Conservation (phyloP, 2,888 invertebrate species). For the Linnaemya tessellans region DNA sequence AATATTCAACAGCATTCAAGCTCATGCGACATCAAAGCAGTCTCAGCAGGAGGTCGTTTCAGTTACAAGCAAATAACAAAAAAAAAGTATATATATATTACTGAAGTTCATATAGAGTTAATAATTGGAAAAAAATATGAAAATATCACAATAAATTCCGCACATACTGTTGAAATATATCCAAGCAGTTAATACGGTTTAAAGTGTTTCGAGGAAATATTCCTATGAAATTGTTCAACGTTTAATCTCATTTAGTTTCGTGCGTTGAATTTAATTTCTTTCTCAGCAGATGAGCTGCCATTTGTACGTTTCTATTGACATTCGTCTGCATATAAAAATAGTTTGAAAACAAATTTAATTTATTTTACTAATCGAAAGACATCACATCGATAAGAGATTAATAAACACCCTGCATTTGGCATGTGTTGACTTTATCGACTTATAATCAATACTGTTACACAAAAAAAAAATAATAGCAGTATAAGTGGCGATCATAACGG, state of each 20-base stretch:
- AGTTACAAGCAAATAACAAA: background rate
- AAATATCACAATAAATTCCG: slow-evolving; percentile 18
- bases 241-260: slow-evolving; percentile 2
- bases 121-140: slow-evolving; percentile 20
- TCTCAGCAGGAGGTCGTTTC: slow-evolving; percentile 51
- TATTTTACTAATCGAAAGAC: background rate
- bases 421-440: too few species aligned
- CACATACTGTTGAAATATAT: background rate
- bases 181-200: background rate
- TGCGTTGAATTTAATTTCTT: slow-evolving; percentile 15
- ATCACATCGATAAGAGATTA: background rate
- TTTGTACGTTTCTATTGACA: background rate
- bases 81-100: background rate
- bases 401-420: background rate
- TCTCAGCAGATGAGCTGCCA: background rate
- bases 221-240: background rate
- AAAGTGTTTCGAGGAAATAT: background rate
- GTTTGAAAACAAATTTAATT: background rate
- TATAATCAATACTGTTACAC: too few species aligned
- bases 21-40: slow-evolving; percentile 2
- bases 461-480: too few species aligned
- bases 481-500: too few species aligned
- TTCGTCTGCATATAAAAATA: background rate
- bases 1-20: slow-evolving; percentile 43
- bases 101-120: slow-evolving; percentile 30